Base-by-base conservation (phyloP, 2,888 invertebrate species). In the Cataglyphis cursor region DNA sequence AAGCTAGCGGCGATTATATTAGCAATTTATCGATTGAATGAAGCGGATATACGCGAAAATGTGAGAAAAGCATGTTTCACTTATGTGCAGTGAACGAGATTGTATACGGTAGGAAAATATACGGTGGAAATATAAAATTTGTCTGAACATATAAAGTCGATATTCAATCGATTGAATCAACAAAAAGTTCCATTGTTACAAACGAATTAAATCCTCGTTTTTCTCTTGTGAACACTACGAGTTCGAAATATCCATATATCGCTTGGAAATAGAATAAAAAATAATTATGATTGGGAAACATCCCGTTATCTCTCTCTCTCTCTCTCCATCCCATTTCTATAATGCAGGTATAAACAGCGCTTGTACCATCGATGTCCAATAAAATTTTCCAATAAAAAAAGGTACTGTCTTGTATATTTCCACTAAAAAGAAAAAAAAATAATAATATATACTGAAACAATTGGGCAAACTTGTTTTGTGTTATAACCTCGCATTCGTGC, bases 321-420 rank as follows among this genome's bases (percentile, higher is more conserved):
- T 51, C 8, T 51, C 8, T 51, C 3, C 8, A n/a, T 10, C n/a
- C 48, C 28, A 12, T 76, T 51, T 35, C 15, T 35, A 35, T 24
- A 51, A 64, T 48, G 24, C 3, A 64, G 65, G 6, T 65, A 38
- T 24, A 62, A 48, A 66, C 21, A 41, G 54, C 6, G 6, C 9
- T 66, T 18, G 24, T 28, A 35, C 9, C 15, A 18, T 66, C 54
- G 28, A 68, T 41, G 41, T 76, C 66, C 66, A 66, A 59, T 64
- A 66, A 66, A 76, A 76, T 76, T 66, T 66, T 28, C 76, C 76
- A 15, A 76, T 66, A 66, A 66, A 66, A 66, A 18, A 48, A 48
- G 8, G 8, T 66, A 5, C 21, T 66, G 12, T 0, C 41, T 24
- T n/a, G 12, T 57, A n/a, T 54, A 31, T 62, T 28, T 64, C 48